These are phyloP conservation scores for Drosophila meridionalis DNA, from an alignment of 2,888 invertebrate genomes.

Conservation along the genomic window DNA sequence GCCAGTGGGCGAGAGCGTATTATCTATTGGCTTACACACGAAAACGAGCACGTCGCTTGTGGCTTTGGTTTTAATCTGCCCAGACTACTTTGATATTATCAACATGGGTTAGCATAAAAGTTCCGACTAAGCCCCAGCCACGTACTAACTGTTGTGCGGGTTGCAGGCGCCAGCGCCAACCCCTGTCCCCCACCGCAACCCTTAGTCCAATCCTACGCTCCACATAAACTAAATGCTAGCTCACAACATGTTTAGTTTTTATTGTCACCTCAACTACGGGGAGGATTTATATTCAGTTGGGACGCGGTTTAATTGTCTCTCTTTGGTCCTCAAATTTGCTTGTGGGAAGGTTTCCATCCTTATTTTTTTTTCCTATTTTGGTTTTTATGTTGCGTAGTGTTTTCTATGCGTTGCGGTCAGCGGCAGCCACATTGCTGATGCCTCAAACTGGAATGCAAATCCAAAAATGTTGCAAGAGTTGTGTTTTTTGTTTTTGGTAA, in stretches of 20 bases:
- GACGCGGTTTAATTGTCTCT: conserved; percentile 46
- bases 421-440: conserved; percentile 17
- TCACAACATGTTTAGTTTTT: conserved; percentile 63
- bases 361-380: neutral
- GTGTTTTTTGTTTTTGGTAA: neutral
- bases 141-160: conserved; percentile 20
- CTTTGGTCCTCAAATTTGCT: conserved; percentile 18
- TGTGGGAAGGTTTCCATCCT: conserved; percentile 2
- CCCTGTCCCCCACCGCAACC: neutral
- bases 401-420: conserved; percentile 32
- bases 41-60: conserved; percentile 27
- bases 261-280: conserved; percentile 45
- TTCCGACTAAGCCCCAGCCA: conserved; percentile 39
- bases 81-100: conserved; percentile 38
- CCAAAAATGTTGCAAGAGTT: conserved; percentile 34
- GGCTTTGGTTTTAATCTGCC: conserved; percentile 48
- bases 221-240: conserved; percentile 23
- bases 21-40: conserved; percentile 6
- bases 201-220: too few relatives aligned
- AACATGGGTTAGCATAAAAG: conserved; percentile 48
- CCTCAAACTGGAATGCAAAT: conserved; percentile 37
- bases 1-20: neutral
- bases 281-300: conserved; percentile 30
- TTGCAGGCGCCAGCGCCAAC: neutral
- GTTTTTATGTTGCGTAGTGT: neutral